Evolutionary conservation across 2,113 vertebrate species (phyloP).

Genomic region (Perca schrenkii): DNA sequence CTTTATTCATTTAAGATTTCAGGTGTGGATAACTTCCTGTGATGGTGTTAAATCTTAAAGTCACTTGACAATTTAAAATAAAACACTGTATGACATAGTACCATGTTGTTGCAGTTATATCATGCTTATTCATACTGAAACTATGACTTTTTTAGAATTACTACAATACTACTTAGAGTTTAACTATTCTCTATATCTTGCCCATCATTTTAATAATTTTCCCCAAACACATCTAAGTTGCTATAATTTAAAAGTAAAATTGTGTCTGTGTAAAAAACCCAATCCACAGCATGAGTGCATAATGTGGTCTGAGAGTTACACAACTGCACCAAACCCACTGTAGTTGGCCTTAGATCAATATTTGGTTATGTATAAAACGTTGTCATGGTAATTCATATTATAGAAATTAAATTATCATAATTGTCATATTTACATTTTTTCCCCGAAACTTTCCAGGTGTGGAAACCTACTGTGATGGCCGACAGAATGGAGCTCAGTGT

Average conservation of each 20-base stretch:
- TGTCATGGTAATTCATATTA: too few species aligned
- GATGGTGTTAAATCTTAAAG: neutral
- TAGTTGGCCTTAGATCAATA: neutral
- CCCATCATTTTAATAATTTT: neutral
- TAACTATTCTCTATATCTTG: neutral
- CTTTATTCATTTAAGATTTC: too few species aligned
- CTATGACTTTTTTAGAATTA: neutral
- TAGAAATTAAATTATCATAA: neutral
- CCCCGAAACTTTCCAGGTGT: slow-evolving; percentile 33
- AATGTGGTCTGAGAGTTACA: too few species aligned
- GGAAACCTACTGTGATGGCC: slow-evolving; percentile 52
- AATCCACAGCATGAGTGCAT: neutral
- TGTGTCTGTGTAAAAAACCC: neutral
- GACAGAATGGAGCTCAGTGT: slow-evolving; percentile 51
- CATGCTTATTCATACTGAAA: too few species aligned
- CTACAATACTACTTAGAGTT: neutral
- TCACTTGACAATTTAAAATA: neutral
- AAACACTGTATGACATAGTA: neutral
- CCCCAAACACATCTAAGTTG: neutral
- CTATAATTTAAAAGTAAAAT: neutral
- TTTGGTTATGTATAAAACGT: too few species aligned
- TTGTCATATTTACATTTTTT: neutral
- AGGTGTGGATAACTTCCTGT: too few species aligned
- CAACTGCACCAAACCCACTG: neutral
- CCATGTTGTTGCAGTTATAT: neutral